phyloP scores from a whole-genome alignment of 2,113 vertebrate genomes.

The Dasypus novemcinctus region DNA sequence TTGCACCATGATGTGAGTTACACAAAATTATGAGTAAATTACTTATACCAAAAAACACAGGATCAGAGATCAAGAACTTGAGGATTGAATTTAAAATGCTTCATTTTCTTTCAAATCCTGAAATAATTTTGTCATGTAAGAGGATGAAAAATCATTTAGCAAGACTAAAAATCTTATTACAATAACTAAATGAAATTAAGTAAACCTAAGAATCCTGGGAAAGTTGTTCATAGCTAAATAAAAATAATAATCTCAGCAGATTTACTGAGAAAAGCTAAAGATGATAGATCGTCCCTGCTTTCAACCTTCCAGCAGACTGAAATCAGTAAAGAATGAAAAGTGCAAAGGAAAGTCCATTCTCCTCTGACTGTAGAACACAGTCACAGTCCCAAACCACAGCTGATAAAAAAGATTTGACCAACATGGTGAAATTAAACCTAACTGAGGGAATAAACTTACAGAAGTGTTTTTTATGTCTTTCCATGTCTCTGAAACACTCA shows the following conservation, averaged over 20 bases:
- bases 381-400: not conserved
- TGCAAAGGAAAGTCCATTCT: not conserved
- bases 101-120: not conserved
- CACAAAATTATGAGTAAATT: not conserved
- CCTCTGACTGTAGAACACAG: not conserved
- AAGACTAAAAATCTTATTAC: not conserved
- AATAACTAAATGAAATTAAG: not conserved
- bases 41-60: not conserved
- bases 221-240: not conserved
- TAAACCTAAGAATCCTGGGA: not conserved
- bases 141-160: not conserved
- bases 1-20: not conserved
- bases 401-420: not conserved
- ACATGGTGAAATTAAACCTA: not conserved
- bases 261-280: not conserved
- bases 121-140: not conserved
- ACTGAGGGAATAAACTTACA: not conserved
- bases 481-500: not conserved
- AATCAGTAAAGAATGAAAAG: not conserved
- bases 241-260: slow-evolving; percentile 1
- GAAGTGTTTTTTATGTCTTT: not conserved
- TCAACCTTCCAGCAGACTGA: not conserved
- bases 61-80: not conserved
- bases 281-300: not conserved
- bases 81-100: not conserved